Percentiles rank a stretch among this genome's conserved stretches.
Conservation (phyloP, 2,888 invertebrate genomes). For the Hetaerina titia region DNA sequence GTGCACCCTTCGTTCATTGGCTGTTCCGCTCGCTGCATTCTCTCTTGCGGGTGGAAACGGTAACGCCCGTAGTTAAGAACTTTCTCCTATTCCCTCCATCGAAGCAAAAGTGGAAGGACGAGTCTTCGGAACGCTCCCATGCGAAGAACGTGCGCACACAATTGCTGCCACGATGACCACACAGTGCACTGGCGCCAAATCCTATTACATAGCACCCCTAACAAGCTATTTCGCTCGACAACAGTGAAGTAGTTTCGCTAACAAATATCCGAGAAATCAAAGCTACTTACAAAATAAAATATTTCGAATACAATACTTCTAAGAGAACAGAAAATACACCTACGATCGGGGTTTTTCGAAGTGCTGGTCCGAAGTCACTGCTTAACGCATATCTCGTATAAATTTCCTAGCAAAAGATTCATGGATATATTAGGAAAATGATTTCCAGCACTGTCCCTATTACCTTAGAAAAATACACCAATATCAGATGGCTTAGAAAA, state of each 20-base stretch:
- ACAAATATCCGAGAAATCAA: not conserved
- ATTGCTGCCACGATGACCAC: not conserved
- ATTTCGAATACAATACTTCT: no score
- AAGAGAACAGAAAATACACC: no score
- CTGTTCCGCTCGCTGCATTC: not conserved
- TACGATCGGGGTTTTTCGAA: no score
- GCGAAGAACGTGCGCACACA: not conserved
- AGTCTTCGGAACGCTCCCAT: not conserved
- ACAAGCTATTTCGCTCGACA: not conserved
- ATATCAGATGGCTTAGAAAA: no score
- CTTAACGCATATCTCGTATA: no score
- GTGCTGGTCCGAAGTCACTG: no score
- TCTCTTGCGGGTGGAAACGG: not conserved
- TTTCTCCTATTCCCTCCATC: not conserved
- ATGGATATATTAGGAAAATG: no score
- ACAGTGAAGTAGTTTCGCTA: not conserved
- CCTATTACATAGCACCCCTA: not conserved
- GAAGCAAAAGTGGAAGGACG: constrained; percentile 1
- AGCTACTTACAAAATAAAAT: not conserved
- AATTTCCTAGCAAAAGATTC: no score
- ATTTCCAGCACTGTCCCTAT: no score
- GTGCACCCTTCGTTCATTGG: not conserved
- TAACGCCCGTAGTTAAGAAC: not conserved
- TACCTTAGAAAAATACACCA: no score
- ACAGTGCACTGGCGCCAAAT: not conserved